phyloP scores from a whole-genome alignment of 2,797 vertebrate genomes.

The Anableps anableps region DNA sequence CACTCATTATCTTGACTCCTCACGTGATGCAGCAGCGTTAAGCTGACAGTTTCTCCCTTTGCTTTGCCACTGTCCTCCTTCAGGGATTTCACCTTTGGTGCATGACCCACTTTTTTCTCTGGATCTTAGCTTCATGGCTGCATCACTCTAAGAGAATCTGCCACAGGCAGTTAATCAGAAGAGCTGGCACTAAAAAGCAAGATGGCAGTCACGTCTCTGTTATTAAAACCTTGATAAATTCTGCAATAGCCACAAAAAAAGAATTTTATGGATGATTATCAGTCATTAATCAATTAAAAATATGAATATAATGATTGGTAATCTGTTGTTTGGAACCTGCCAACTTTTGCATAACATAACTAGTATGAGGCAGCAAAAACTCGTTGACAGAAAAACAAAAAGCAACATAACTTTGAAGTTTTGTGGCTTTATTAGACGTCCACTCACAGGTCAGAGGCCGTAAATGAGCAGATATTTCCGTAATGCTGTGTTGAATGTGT shows the following conservation, averaged over 20 bases:
- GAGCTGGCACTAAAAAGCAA: not conserved
- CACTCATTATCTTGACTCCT: slow-evolving; percentile 8
- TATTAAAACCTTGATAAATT: not conserved
- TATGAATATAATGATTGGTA: too few species aligned
- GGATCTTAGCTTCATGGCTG: slow-evolving; percentile 52
- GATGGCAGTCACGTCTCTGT: not conserved
- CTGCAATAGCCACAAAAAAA: not conserved
- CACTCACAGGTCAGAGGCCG: not conserved
- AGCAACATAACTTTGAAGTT: not conserved
- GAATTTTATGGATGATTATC: not conserved
- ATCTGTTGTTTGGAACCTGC: too few species aligned
- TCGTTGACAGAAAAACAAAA: not conserved
- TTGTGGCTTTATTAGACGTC: not conserved
- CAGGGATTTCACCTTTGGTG: slow-evolving; percentile 57
- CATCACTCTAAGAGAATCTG: slow-evolving; percentile 35
- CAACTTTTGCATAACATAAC: too few species aligned
- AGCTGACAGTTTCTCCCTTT: slow-evolving; percentile 37
- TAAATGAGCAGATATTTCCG: too few species aligned
- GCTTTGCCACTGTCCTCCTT: slow-evolving; percentile 37
- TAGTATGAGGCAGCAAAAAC: not conserved
- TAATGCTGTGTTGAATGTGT: slow-evolving; percentile 26
- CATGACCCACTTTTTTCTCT: slow-evolving; percentile 60
- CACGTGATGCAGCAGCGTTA: slow-evolving; percentile 12
- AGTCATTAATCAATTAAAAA: not conserved
- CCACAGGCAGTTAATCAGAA: slow-evolving; percentile 24